These are phyloP conservation scores for Eristalinus sepulchralis DNA, from an alignment of 2,888 invertebrate species.

Conservation along the genomic window DNA sequence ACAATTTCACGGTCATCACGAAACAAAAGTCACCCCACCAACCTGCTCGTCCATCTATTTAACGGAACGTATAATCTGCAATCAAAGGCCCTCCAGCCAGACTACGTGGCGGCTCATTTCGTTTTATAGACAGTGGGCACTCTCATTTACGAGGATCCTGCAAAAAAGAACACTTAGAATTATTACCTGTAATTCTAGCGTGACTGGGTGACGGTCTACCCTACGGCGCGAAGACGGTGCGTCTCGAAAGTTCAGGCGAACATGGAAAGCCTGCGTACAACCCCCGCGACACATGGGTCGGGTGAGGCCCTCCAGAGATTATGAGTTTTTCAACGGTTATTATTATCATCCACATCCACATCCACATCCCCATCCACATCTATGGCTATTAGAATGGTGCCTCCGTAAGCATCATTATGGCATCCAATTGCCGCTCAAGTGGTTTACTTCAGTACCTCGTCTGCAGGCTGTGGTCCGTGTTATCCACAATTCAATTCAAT, in stretches of 20 bases:
- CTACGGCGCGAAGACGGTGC: constrained; percentile 1
- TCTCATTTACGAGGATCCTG: constrained; percentile 1
- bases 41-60: neutral
- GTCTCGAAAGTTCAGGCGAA: constrained; percentile 22
- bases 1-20: constrained; percentile 22
- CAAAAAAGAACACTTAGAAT: constrained; percentile 30
- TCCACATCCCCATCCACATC: neutral
- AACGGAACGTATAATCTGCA: constrained; percentile 24
- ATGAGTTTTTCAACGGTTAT: constrained; percentile 53
- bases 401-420: constrained; percentile 42
- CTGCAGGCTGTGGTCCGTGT: constrained; percentile 7
- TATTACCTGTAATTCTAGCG: constrained; percentile 39
- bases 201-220: constrained; percentile 2
- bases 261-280: neutral
- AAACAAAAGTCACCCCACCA: neutral
- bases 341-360: constrained; percentile 17
- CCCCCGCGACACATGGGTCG: neutral
- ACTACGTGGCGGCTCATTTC: constrained; percentile 16
- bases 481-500: constrained; percentile 54
- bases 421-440: constrained; percentile 45
- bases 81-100: constrained; percentile 28
- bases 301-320: constrained; percentile 15
- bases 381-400: constrained; percentile 32
- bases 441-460: constrained; percentile 35
- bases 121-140: constrained; percentile 26